A percentile compares a stretch with the other conserved stretches of the same genome.
phyloP scores from a whole-genome alignment of 2,888 invertebrate species.

The Pseudococcus longispinus region DNA sequence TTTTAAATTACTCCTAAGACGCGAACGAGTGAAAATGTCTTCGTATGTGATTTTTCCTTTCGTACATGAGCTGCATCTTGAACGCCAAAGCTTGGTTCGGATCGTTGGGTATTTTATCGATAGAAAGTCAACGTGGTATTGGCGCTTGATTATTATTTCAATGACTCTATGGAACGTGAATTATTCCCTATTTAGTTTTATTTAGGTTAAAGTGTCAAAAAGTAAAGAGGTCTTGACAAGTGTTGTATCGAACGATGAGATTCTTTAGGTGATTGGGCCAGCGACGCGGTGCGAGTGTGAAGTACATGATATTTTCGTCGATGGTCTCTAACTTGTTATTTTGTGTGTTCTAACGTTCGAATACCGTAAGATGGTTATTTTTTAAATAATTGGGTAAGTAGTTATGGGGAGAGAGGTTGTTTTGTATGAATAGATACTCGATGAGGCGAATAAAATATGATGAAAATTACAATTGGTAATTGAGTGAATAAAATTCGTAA shows the following conservation, averaged over 20 bases:
- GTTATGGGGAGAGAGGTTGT: background rate
- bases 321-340: background rate
- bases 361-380: background rate
- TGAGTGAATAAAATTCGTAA: no score
- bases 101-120: background rate
- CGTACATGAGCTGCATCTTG: background rate
- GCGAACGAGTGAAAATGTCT: background rate
- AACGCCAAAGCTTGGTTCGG: no score
- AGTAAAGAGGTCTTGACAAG: slow-evolving; percentile 31
- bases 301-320: background rate
- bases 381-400: background rate
- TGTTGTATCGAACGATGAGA: background rate
- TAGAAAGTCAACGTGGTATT: background rate
- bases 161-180: background rate
- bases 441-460: no score
- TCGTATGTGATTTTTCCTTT: background rate
- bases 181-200: background rate
- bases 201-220: slow-evolving; percentile 34
- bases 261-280: background rate
- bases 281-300: background rate
- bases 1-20: background rate
- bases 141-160: background rate
- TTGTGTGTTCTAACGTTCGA: background rate
- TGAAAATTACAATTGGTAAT: no score
- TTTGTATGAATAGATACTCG: background rate